A percentile compares a stretch with the other conserved stretches of the same genome.
Evolutionary conservation across 1,140 invertebrate species (phyloP).

Genomic region (Penaeus chinensis): DNA sequence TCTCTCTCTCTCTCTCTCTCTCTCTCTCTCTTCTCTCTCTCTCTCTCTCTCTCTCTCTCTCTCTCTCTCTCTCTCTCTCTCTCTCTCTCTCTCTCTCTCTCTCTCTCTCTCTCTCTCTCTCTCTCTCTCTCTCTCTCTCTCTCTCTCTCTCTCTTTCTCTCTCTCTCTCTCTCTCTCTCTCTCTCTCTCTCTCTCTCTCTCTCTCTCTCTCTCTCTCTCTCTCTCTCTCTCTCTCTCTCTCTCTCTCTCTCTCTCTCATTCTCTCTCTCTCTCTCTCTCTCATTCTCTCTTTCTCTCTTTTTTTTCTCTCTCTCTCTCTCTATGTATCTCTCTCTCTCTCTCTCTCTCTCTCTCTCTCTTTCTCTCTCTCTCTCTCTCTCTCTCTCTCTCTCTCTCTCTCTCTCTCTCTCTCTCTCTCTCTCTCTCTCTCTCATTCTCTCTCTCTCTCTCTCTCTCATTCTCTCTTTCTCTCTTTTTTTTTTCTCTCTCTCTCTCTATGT

Average conservation of each 20-base stretch:
- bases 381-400: no score
- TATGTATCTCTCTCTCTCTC: no score
- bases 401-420: no score
- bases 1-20: slow-evolving; percentile 10
- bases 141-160: neutral
- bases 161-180: no score
- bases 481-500: neutral
- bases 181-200: no score
- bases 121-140: neutral
- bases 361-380: no score
- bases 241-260: neutral
- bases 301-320: no score
- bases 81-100: slow-evolving; percentile 15
- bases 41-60: neutral
- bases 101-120: neutral
- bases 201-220: neutral
- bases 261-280: no score
- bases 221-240: neutral
- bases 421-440: no score
- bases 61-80: neutral
- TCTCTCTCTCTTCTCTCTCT: slow-evolving; percentile 12
- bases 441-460: neutral
- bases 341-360: no score
- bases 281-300: no score
- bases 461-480: neutral